A percentile compares a stretch with the other conserved stretches of the same genome.
These are phyloP conservation scores for Sicus ferrugineus DNA, from an alignment of 2,888 invertebrate species.

Conservation along the genomic window DNA sequence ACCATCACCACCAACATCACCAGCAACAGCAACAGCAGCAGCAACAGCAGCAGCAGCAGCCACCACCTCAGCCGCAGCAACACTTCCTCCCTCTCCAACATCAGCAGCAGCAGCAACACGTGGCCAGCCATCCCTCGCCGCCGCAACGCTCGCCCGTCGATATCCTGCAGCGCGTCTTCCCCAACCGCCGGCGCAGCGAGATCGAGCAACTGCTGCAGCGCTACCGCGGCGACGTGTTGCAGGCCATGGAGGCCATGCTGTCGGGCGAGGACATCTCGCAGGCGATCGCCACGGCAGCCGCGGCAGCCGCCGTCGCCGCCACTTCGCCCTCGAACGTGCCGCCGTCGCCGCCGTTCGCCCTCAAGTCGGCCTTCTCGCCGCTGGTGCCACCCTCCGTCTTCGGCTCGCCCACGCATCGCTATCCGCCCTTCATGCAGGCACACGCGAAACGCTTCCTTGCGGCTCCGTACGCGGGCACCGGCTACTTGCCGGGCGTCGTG, in stretches of 20 bases:
- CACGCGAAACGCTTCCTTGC: slow-evolving; percentile 80
- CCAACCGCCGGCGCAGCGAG: slow-evolving; percentile 83
- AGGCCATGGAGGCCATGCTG: slow-evolving; percentile 91
- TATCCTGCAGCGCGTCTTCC: slow-evolving; percentile 88
- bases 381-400: slow-evolving; percentile 68
- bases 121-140: slow-evolving; percentile 45
- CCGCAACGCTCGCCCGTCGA: slow-evolving; percentile 81
- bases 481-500: slow-evolving; percentile 82
- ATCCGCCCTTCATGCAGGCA: slow-evolving; percentile 67
- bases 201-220: slow-evolving; percentile 85
- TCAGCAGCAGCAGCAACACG: slow-evolving; percentile 39
- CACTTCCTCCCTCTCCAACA: slow-evolving; percentile 44
- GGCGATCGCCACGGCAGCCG: slow-evolving; percentile 44
- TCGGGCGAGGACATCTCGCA: slow-evolving; percentile 68
- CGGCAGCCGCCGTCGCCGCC: slow-evolving; percentile 64
- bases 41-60: slow-evolving; percentile 40
- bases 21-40: slow-evolving; percentile 42
- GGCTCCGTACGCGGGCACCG: slow-evolving; percentile 84
- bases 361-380: slow-evolving; percentile 80
- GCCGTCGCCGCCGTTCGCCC: slow-evolving; percentile 62
- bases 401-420: slow-evolving; percentile 62
- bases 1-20: slow-evolving; percentile 41
- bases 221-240: slow-evolving; percentile 88
- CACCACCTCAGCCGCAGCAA: slow-evolving; percentile 42
- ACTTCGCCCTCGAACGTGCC: slow-evolving; percentile 52